A percentile compares a stretch with the other conserved stretches of the same genome.
Conservation (phyloP, 2,113 vertebrate species). For the Ptilorrhoa leucosticta region DNA sequence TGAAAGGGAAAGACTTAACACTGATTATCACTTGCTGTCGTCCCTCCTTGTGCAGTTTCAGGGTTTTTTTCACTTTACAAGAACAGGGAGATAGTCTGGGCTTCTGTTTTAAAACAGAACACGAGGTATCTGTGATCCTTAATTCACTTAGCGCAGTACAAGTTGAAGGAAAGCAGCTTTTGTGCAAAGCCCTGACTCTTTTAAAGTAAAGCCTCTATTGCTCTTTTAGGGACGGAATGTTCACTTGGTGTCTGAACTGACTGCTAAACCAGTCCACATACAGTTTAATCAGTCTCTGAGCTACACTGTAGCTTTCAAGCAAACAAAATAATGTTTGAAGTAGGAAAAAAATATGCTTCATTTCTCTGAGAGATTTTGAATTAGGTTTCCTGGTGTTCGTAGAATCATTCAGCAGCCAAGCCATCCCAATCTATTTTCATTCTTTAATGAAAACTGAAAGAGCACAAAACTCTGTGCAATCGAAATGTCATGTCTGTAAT, state of each 20-base stretch:
- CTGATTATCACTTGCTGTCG: not conserved
- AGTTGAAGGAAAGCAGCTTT: not conserved
- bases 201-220: not conserved
- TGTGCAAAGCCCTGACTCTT: not conserved
- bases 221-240: not conserved
- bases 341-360: not conserved
- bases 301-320: not conserved
- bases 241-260: not conserved
- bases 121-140: not conserved
- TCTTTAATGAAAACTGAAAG: not conserved
- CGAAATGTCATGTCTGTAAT: not conserved
- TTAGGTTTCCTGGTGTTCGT: not conserved
- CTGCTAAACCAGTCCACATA: not conserved
- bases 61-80: not conserved
- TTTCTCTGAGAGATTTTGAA: not conserved
- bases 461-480: not conserved
- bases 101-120: not conserved
- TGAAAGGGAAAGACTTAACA: not conserved
- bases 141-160: not conserved
- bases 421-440: not conserved
- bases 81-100: not conserved
- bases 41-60: not conserved
- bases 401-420: not conserved
- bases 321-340: not conserved
- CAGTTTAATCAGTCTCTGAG: not conserved